Conservation (phyloP, 30 jellyfish, hydroid and myxozoan genomes). For the Aurelia sp. region DNA sequence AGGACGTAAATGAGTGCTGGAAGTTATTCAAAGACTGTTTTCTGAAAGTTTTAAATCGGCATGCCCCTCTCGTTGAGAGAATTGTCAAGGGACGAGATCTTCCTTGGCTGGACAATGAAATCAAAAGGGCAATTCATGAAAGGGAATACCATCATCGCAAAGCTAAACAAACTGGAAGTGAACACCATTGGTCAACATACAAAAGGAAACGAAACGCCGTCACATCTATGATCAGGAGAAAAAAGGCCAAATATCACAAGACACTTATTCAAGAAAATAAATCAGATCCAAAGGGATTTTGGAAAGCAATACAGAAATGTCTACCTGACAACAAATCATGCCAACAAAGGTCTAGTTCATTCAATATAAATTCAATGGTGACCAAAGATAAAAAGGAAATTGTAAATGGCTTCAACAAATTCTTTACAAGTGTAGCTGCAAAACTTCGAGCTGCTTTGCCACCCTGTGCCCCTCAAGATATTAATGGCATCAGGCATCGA, state of each 20-base stretch:
- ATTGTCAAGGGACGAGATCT: slow-evolving; percentile 54
- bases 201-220: slow-evolving; percentile 57
- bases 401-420: background rate
- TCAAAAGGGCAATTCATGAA: slow-evolving; percentile 35
- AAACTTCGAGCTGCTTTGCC: slow-evolving; percentile 75
- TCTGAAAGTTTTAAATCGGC: slow-evolving; percentile 41
- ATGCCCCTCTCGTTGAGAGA: slow-evolving; percentile 73
- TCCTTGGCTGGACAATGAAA: slow-evolving; percentile 75
- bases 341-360: slow-evolving; percentile 57
- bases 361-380: slow-evolving; percentile 37
- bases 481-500: slow-evolving; percentile 27
- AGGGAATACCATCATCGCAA: slow-evolving; percentile 61
- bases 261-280: slow-evolving; percentile 58
- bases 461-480: slow-evolving; percentile 48
- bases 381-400: slow-evolving; percentile 30
- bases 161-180: slow-evolving; percentile 61
- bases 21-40: slow-evolving; percentile 51
- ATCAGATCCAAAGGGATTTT: slow-evolving; percentile 59
- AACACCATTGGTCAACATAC: slow-evolving; percentile 70
- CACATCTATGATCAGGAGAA: slow-evolving; percentile 47
- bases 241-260: slow-evolving; percentile 48
- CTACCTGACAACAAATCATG: slow-evolving; percentile 55
- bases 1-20: slow-evolving; percentile 58
- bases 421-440: slow-evolving; percentile 71
- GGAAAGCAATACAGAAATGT: slow-evolving; percentile 69